Base-by-base conservation (phyloP, 1,140 invertebrate species). In the Apis cerana region DNA sequence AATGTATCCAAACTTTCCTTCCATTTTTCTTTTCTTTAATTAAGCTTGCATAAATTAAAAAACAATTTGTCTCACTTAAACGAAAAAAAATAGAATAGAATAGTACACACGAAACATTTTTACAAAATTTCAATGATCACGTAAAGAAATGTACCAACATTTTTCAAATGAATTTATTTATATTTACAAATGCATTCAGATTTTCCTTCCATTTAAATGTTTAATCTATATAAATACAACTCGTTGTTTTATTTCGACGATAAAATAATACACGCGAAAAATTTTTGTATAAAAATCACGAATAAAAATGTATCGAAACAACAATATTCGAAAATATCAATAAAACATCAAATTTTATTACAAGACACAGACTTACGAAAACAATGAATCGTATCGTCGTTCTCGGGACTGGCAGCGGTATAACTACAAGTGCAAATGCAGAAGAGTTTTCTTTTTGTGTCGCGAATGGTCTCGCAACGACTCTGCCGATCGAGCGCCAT, bases 401-500 rank as follows among this genome's bases (percentile, higher is more conserved):
- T 64, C 13, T 87, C 85, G 9, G 84, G 71, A 48, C 85, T 87
- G 2, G 79, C 59, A 5, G 79, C 52, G n/a, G 48, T 68, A 65
- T 75, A 83, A 59, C 50, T 83, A 71, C 80, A 83, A 58, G 67
- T 76, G 61, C 76, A 83, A 64, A 75, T 76, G 52, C 81, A 83
- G 61, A 83, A 79, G 9, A 86, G 70, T n/a, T 58, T 82, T 23
- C 70, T 79, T n/a, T 68, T 69, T 59, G 70, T 12, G 54, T 83
- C 61, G 50, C 83, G 79, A 68, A 69, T 61, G 27, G 75, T 43
- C 59, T 27, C 33, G 23, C 62, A 75, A 86, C 59, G 64, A 76
- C 50, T 52, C 56, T 68, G 85, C 27, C 61, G 67, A 68, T 21
- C 71, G 62, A 87, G 77, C 50, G 85, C 80, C 84, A 87, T 83